These are phyloP conservation scores for Meandrina meandrites DNA, from an alignment of 92 coral and sea anemone species.

Conservation along the genomic window DNA sequence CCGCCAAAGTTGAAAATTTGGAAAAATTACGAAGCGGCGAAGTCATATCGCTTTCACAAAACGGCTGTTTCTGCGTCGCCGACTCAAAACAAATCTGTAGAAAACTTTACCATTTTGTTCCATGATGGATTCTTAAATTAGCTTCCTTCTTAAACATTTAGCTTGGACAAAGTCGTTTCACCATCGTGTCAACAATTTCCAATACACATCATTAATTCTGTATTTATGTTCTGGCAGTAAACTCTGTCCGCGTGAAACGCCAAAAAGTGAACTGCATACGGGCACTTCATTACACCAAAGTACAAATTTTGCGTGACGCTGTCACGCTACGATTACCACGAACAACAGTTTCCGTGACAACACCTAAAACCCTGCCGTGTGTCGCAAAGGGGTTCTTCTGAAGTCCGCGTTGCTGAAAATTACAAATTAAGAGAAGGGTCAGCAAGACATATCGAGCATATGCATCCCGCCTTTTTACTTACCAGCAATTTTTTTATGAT, in stretches of 20 bases:
- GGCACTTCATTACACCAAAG: constrained; percentile 36
- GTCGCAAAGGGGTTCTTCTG: neutral
- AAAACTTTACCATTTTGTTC: constrained; percentile 85
- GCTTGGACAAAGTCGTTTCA: constrained; percentile 64
- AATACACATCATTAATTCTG: constrained; percentile 71
- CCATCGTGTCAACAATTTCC: constrained; percentile 83
- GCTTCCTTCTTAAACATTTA: constrained; percentile 76
- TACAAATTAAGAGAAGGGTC: neutral
- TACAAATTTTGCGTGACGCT: constrained; percentile 33
- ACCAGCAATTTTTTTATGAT: neutral
- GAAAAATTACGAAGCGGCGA: constrained; percentile 21
- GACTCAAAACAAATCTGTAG: constrained; percentile 22
- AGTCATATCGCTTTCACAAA: constrained; percentile 3
- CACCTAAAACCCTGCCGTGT: constrained; percentile 10
- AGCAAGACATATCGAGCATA: neutral
- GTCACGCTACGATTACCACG: constrained; percentile 32
- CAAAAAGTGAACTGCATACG: constrained; percentile 45
- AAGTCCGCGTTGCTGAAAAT: neutral
- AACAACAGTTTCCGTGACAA: constrained; percentile 32
- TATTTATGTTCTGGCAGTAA: constrained; percentile 31
- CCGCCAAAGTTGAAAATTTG: constrained; percentile 20
- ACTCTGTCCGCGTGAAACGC: constrained; percentile 41
- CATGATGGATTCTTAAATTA: constrained; percentile 66
- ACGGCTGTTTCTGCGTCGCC: constrained; percentile 18
- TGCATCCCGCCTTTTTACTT: neutral